Conservation (phyloP, 2,797 vertebrate genomes). For the Trachurus trachurus region DNA sequence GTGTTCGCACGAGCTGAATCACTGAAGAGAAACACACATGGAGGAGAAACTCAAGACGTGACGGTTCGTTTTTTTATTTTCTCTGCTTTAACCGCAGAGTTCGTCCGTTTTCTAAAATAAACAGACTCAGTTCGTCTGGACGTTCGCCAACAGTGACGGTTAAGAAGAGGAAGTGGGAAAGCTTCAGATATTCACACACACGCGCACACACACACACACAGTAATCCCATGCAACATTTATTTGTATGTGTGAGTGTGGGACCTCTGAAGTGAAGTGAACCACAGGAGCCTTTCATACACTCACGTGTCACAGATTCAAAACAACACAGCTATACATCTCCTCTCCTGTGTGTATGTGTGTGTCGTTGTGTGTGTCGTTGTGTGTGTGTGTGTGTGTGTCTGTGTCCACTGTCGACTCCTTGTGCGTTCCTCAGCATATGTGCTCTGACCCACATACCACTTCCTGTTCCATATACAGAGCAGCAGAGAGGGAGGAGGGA, state of each 20-base stretch:
- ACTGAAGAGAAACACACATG: constrained; percentile 48
- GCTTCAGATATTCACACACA: constrained; percentile 8
- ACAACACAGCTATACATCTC: constrained; percentile 16
- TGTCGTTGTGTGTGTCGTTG: constrained; percentile 11
- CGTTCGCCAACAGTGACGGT: constrained; percentile 28
- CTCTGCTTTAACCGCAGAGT: constrained; percentile 5
- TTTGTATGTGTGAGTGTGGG: background rate
- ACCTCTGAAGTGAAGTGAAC: background rate
- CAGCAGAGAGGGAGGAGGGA: background rate
- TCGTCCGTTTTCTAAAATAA: constrained; percentile 50
- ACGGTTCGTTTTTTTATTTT: constrained; percentile 5
- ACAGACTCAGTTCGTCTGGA: constrained; percentile 48
- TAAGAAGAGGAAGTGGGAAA: constrained; percentile 39
- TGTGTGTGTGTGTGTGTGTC: constrained; percentile 4
- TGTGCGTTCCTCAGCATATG: constrained; percentile 47
- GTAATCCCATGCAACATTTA: background rate
- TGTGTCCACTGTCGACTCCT: constrained; percentile 21
- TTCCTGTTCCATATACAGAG: constrained; percentile 69
- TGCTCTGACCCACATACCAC: constrained; percentile 77
- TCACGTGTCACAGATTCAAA: constrained; percentile 16
- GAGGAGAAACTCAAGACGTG: constrained; percentile 27
- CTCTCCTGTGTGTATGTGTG: constrained; percentile 4
- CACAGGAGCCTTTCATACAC: constrained; percentile 12
- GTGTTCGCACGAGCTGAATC: constrained; percentile 28
- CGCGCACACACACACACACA: background rate